Evolutionary conservation across 2,113 vertebrate genomes (phyloP), one percentile per base, ranked within the genome.

Genomic region (Ptilorrhoa leucosticta): DNA sequence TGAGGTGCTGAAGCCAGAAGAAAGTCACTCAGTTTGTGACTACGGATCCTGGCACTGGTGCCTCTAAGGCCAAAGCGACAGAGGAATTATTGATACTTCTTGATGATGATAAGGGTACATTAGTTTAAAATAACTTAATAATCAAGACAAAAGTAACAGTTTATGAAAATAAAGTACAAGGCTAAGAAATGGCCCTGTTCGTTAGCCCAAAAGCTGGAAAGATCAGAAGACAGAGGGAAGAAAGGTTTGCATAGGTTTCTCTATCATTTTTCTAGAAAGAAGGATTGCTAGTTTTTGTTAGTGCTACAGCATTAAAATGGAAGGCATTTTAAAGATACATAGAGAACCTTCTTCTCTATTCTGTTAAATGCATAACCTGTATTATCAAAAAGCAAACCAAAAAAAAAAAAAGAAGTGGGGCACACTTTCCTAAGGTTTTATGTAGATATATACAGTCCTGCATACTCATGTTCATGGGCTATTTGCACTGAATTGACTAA

Each of bases 361-460:
- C 9, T 42, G 4, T 37, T 19, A 51, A 82, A 84, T 9, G 10
- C 5, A 78, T 48, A 71, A 77, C 44, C 2, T 7, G 8, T 35
- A 51, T 15, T 35, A 64, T 21, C 24, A 4, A 54, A 23, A 23
- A 7, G n/a, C n/a, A n/a, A n/a, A n/a, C n/a, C n/a, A 13, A 37
- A n/a, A n/a, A 37, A 72, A 58, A n/a, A 19, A 30, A 4, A 33
- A n/a, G 0, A 13, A 21, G 17, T 1, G 5, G 1, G 13, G 3
- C 7, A 73, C 6, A 24, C 65, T 60, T 51, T 53, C 4, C 0
- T 57, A 61, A 87, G 31, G 15, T 1, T 66, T 83, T 70, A 27
- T 17, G 33, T 13, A 37, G 4, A 24, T 17, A 51, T 4, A 44
- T 2, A 47, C 3, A 61, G 7, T 30, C 17, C 47, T 60, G 47